A percentile compares a stretch with the other conserved stretches of the same genome.
phyloP scores from a whole-genome alignment of 2,113 vertebrate species.

The Pollimyrus isidori region DNA sequence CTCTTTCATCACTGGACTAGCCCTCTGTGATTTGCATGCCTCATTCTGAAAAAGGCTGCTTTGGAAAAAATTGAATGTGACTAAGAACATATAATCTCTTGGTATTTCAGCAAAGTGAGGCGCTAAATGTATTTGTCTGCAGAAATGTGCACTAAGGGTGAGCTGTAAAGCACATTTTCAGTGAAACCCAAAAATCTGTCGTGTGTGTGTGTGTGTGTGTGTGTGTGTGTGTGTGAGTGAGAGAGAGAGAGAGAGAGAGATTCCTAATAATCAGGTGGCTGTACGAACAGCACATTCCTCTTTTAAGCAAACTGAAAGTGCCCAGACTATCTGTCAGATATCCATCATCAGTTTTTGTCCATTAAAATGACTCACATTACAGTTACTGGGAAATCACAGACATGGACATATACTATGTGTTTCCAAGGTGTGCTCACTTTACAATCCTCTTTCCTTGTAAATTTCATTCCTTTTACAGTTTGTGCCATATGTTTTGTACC shows the following conservation, averaged over 20 bases:
- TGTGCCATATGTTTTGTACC: not conserved
- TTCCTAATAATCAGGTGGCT: too few relatives aligned
- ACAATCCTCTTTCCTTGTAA: not conserved
- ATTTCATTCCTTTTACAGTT: not conserved
- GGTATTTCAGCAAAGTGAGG: not conserved
- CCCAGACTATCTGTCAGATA: not conserved
- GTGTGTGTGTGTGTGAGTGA: not conserved
- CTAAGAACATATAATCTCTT: not conserved
- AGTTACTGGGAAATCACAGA: not conserved
- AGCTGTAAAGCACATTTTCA: not conserved
- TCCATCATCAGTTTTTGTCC: not conserved
- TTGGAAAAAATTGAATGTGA: not conserved
- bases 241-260: not conserved
- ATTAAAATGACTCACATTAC: not conserved
- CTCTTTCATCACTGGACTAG: not conserved
- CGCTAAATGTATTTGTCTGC: not conserved
- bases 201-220: not conserved
- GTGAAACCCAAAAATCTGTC: not conserved
- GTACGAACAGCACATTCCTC: not conserved
- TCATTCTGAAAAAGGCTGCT: not conserved
- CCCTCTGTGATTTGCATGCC: not conserved
- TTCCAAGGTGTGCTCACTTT: not conserved
- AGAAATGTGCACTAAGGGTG: not conserved
- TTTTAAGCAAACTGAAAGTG: not conserved
- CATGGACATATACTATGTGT: not conserved